These are phyloP conservation scores for Rotaria macrura DNA, from an alignment of 2,888 invertebrate species.

Conservation along the genomic window DNA sequence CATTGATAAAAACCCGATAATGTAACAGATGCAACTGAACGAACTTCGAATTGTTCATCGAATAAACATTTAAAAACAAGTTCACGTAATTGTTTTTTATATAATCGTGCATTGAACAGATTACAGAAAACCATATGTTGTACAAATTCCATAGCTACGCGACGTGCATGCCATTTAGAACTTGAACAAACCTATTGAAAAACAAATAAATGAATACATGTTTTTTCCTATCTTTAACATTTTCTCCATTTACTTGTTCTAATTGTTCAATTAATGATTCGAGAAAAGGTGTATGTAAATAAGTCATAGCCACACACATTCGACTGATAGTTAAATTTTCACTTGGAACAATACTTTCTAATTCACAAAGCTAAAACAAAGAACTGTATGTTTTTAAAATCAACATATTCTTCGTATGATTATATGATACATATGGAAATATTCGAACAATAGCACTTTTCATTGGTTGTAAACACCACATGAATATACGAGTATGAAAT, in stretches of 20 bases:
- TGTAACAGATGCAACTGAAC: background rate
- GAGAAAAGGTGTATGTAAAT: background rate
- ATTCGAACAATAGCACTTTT: background rate
- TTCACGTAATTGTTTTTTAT: background rate
- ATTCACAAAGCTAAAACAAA: background rate
- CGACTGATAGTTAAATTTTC: background rate
- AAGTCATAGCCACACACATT: background rate
- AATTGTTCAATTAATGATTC: background rate
- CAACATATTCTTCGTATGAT: no score
- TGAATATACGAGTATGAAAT: background rate
- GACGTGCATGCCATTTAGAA: background rate
- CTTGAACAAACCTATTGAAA: background rate
- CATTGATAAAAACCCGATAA: background rate
- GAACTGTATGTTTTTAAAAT: no score
- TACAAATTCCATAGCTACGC: background rate
- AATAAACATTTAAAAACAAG: background rate
- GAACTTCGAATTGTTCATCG: background rate
- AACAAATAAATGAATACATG: no score
- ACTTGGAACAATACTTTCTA: background rate
- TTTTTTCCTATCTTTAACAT: background rate
- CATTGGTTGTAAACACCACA: background rate
- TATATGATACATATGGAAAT: background rate
- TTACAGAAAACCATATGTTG: background rate
- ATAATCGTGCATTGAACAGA: background rate
- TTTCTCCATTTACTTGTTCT: background rate